These are phyloP conservation scores for Alectura lathami DNA, from an alignment of 2,113 vertebrate species.

Conservation along the genomic window DNA sequence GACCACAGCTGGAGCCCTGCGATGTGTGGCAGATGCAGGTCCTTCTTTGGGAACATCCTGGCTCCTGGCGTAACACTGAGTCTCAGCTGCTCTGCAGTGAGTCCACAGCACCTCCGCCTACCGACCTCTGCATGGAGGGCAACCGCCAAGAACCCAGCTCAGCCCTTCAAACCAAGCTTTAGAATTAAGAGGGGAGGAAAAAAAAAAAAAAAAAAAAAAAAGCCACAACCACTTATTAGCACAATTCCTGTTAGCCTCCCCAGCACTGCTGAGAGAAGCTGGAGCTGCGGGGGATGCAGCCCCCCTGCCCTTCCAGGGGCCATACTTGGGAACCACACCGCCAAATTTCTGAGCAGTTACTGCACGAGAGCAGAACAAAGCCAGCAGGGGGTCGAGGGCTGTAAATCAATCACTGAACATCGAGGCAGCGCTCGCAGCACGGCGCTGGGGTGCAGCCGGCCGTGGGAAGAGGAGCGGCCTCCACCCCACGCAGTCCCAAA, in stretches of 20 bases:
- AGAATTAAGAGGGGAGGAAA: not conserved
- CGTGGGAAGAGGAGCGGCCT: not conserved
- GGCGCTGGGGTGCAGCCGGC: not conserved
- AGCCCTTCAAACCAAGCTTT: not conserved
- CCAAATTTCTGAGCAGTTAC: not conserved
- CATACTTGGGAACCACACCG: not conserved
- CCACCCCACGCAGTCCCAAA: not conserved
- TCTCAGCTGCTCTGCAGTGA: not conserved
- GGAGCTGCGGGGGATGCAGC: not conserved
- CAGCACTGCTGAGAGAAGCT: not conserved
- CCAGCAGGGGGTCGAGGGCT: not conserved
- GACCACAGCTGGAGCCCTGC: not conserved
- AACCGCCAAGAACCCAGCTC: not conserved
- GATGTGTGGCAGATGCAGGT: not conserved
- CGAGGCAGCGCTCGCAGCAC: not conserved
- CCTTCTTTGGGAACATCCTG: not conserved
- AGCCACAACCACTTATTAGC: not conserved
- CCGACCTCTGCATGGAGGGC: not conserved
- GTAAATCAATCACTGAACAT: not conserved
- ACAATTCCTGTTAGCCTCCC: not conserved
- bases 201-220: not conserved
- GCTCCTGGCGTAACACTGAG: not conserved
- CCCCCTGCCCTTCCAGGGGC: not conserved
- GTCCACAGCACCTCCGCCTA: not conserved
- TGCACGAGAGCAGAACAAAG: not conserved